A percentile compares a stretch with the other conserved stretches of the same genome.
These are phyloP conservation scores for Pteromalus puparum DNA, from an alignment of 1,140 invertebrate species.

Conservation along the genomic window DNA sequence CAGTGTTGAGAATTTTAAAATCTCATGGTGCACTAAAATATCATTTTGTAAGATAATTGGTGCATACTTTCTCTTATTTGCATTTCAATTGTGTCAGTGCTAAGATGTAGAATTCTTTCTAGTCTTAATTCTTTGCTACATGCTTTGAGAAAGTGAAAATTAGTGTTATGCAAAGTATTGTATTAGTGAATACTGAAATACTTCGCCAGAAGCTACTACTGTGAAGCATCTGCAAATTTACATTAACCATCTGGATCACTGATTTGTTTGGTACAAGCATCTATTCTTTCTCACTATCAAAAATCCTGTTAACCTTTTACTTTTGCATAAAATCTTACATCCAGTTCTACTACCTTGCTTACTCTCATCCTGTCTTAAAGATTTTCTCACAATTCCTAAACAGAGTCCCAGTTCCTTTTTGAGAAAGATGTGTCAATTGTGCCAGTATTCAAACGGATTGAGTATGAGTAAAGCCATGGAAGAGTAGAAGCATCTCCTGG, in stretches of 20 bases:
- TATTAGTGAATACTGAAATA: constrained; percentile 41
- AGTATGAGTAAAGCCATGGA: constrained; percentile 39
- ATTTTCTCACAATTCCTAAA: constrained; percentile 26
- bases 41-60: constrained; percentile 27
- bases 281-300: constrained; percentile 35
- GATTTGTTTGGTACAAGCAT: constrained; percentile 39
- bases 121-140: constrained; percentile 15
- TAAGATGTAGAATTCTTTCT: constrained; percentile 13
- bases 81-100: constrained; percentile 42
- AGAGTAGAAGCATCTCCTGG: constrained; percentile 43
- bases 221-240: constrained; percentile 16
- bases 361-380: background rate
- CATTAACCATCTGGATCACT: constrained; percentile 44
- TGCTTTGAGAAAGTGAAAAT: constrained; percentile 33
- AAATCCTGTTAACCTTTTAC: constrained; percentile 29
- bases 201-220: constrained; percentile 38
- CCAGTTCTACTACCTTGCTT: background rate
- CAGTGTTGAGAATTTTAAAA: constrained; percentile 52
- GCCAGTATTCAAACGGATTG: constrained; percentile 34
- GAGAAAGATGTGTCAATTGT: constrained; percentile 47
- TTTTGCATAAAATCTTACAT: constrained; percentile 22
- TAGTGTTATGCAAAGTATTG: constrained; percentile 40
- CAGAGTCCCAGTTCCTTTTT: constrained; percentile 46
- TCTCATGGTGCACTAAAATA: constrained; percentile 35
- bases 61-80: constrained; percentile 39